Evolutionary conservation across 2,888 invertebrate genomes (phyloP), one percentile per base, ranked within the genome.

Genomic region (Andricus quercusramuli): DNA sequence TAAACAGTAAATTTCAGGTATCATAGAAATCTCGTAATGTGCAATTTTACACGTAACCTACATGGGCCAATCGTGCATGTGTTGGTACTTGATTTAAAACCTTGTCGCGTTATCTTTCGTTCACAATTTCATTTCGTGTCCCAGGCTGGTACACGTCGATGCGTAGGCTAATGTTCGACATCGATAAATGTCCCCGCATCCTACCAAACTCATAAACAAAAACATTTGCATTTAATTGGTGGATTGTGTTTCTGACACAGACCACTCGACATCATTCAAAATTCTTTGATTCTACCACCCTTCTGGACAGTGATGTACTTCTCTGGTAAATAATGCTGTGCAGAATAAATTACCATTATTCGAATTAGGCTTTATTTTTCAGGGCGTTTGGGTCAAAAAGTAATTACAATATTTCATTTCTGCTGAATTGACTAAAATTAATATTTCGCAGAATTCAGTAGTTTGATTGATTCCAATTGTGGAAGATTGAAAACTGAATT

Each of bases 151-250:
- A 85, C 89, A 86, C 87, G 86, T 89, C 90, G 86, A 91, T 91
- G 89, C 86, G 87, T 85, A 83, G 87, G 88, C 86, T 90, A 90
- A 90, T 89, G 89, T 88, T 79, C 85, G 82, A 82, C 91, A 91
- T 91, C 91, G 91, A 90, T 91, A 91, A 91, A 91, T 88, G 91
- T 91, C 91, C 87, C 84, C 80, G 86, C 81, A 83, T 89, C 85
- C 88, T 84, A 86, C 88, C 89, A 86, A 89, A 89, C 89, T 88
- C 90, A 90, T 91, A 90, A 90, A 91, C 90, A 89, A 91, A 90
- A 91, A 90, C 91, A 91, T 91, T 91, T 90, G 88, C 91, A 90
- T 91, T 91, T 91, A 91, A 91, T 91, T 90, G 91, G 90, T 89
- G 87, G 88, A 85, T 84, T 87, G 87, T 87, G 88, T 86, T 74